phyloP scores from a whole-genome alignment of 2,113 vertebrate species.

The Otus sunia region DNA sequence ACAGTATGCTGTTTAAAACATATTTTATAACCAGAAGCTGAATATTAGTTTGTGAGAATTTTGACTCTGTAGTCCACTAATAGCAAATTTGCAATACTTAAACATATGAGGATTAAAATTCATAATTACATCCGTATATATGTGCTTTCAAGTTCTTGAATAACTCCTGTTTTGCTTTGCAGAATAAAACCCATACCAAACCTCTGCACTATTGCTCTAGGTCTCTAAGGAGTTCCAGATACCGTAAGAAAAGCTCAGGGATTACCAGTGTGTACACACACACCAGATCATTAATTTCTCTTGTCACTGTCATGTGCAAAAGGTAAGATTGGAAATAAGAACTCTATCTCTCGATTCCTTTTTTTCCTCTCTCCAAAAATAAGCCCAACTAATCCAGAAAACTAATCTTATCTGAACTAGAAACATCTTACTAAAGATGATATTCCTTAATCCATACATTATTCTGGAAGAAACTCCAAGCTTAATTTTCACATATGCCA shows the following conservation, averaged over 20 bases:
- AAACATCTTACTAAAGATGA: background rate
- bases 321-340: background rate
- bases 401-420: background rate
- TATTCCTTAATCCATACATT: background rate
- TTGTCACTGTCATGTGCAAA: background rate
- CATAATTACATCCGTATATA: background rate
- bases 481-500: background rate
- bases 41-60: background rate
- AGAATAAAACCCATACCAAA: background rate
- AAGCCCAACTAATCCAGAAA: background rate
- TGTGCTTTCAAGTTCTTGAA: background rate
- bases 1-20: fast-evolving
- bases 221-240: background rate
- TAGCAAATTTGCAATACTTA: background rate
- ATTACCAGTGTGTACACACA: background rate
- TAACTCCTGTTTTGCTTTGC: background rate
- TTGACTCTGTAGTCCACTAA: background rate
- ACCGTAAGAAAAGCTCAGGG: background rate
- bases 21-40: background rate
- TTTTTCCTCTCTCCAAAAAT: background rate
- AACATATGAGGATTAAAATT: background rate
- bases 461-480: background rate
- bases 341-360: background rate
- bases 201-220: background rate
- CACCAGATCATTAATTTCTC: background rate